Conservation (phyloP, 2,888 invertebrate species). For the Amblyjoppa fuscipennis region DNA sequence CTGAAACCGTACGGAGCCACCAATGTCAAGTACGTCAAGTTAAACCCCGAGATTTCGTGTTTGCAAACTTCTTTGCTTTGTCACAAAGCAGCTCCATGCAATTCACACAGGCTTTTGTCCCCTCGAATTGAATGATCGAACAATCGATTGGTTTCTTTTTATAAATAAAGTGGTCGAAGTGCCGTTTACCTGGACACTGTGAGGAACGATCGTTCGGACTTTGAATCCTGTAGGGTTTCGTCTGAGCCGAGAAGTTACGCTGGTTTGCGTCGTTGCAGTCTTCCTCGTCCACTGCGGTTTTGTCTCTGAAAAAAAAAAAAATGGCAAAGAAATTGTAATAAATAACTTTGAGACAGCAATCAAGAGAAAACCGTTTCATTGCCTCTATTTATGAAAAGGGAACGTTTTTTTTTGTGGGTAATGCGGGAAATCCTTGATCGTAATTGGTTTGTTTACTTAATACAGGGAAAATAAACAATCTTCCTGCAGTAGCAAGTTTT, state of each 20-base stretch:
- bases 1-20: background rate
- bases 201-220: conserved; percentile 70
- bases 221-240: conserved; percentile 70
- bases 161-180: background rate
- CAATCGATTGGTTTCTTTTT: background rate
- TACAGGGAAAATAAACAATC: too few species aligned
- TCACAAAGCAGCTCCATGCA: background rate
- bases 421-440: too few species aligned
- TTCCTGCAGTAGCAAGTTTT: too few species aligned
- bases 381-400: too few species aligned
- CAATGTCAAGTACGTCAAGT: conserved; percentile 13
- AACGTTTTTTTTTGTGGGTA: too few species aligned
- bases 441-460: too few species aligned
- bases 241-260: conserved; percentile 72
- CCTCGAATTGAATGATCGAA: background rate
- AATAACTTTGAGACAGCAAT: too few species aligned
- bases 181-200: conserved; percentile 71
- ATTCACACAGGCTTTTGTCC: background rate
- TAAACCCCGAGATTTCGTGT: background rate
- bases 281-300: conserved; percentile 75
- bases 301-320: conserved; percentile 77
- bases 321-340: background rate
- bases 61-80: conserved; percentile 31
- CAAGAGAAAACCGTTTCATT: too few species aligned
- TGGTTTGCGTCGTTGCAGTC: conserved; percentile 76